A percentile compares a stretch with the other conserved stretches of the same genome.
Evolutionary conservation across 2,888 invertebrate genomes (phyloP).

Genomic region (Colostygia pectinataria): DNA sequence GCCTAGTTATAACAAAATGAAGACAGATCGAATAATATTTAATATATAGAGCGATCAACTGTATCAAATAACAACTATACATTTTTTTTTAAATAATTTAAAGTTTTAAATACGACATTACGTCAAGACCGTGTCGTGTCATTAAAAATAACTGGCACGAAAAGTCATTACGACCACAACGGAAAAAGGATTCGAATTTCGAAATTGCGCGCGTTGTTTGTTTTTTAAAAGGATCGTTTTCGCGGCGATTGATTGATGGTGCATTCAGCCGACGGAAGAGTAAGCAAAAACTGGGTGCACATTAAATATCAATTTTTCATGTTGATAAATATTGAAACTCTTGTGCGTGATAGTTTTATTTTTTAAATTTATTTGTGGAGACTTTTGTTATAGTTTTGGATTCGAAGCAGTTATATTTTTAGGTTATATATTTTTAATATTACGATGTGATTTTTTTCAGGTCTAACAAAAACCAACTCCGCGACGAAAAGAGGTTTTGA

Average conservation of each 20-base stretch:
- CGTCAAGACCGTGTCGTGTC: slow-evolving; percentile 9
- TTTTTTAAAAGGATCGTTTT: slow-evolving; percentile 56
- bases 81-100: slow-evolving; percentile 32
- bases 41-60: too few relatives aligned
- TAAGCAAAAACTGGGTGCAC: slow-evolving; percentile 51
- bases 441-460: too few relatives aligned
- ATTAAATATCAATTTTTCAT: slow-evolving; percentile 72
- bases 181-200: slow-evolving; percentile 42
- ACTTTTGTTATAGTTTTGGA: too few relatives aligned
- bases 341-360: slow-evolving; percentile 8
- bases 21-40: too few relatives aligned
- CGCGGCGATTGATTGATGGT: slow-evolving; percentile 35
- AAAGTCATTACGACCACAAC: slow-evolving; percentile 47
- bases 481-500: too few relatives aligned
- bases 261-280: slow-evolving; percentile 40
- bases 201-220: slow-evolving; percentile 52
- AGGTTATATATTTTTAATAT: too few relatives aligned
- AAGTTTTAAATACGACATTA: slow-evolving; percentile 9
- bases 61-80: slow-evolving; percentile 41
- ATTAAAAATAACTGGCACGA: slow-evolving; percentile 46
- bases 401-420: too few relatives aligned
- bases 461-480: too few relatives aligned
- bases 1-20: too few relatives aligned
- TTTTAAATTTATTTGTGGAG: background rate
- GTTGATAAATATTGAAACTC: slow-evolving; percentile 52